Evolutionary conservation across 2,888 invertebrate genomes (phyloP).

Genomic region (Plebejus melissa): DNA sequence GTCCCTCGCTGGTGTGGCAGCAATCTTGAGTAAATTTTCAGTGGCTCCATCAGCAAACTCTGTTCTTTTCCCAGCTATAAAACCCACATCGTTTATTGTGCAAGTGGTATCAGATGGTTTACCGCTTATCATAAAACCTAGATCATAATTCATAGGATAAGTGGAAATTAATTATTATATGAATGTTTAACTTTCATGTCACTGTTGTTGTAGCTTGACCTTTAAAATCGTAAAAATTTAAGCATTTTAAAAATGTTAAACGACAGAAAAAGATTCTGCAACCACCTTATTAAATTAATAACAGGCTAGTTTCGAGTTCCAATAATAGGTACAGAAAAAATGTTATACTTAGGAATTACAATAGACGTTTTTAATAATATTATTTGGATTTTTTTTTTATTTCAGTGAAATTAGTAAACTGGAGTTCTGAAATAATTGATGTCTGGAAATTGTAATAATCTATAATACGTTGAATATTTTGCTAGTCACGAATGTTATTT

Average conservation of each 20-base stretch:
- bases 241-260: neutral
- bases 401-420: no score
- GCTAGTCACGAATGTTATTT: no score
- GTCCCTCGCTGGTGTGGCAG: slow-evolving; percentile 36
- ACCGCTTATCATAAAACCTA: neutral
- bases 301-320: no score
- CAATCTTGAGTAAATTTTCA: slow-evolving; percentile 35
- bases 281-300: no score
- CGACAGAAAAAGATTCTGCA: no score
- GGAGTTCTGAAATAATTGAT: no score
- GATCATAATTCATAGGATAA: neutral
- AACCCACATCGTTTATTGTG: slow-evolving; percentile 14
- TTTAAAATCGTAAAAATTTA: neutral
- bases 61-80: slow-evolving; percentile 1
- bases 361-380: no score
- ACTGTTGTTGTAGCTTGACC: neutral
- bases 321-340: no score
- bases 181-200: neutral
- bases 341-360: no score
- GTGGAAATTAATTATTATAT: neutral
- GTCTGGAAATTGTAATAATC: no score
- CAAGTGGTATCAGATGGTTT: slow-evolving; percentile 2
- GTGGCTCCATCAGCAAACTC: slow-evolving; percentile 33
- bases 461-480: no score
- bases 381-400: no score